phyloP scores from a whole-genome alignment of 2,113 vertebrate species.

The Gyps fulvus region DNA sequence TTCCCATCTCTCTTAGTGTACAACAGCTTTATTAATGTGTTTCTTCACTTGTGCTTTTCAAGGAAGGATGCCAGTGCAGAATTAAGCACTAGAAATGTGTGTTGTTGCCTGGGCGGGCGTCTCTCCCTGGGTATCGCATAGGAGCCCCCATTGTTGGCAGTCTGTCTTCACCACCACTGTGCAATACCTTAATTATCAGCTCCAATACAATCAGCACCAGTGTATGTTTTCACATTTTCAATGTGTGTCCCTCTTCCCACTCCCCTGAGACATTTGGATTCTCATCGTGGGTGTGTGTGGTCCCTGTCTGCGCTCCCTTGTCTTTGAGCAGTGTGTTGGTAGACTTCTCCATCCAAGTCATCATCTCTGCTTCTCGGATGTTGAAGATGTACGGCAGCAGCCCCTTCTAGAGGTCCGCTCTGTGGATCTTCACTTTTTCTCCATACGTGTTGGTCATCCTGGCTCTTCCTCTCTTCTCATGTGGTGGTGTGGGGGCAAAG shows the following conservation, averaged over 20 bases:
- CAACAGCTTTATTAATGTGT: not conserved
- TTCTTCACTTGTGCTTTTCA: not conserved
- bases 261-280: not conserved
- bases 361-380: not conserved
- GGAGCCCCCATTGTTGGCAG: not conserved
- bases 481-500: not conserved
- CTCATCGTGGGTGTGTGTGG: fast-evolving
- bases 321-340: not conserved
- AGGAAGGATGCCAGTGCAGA: not conserved
- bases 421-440: not conserved
- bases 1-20: not conserved
- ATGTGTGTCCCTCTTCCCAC: not conserved
- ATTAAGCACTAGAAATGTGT: not conserved
- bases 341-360: not conserved
- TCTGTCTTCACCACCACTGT: not conserved
- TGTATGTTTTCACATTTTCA: not conserved
- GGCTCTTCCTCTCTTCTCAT: not conserved
- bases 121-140: fast-evolving
- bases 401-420: not conserved
- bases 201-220: not conserved
- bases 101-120: fast-evolving
- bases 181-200: not conserved
- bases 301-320: not conserved
- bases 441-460: not conserved
- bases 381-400: not conserved